Percentiles rank a stretch among this genome's conserved stretches.
These are phyloP conservation scores for Lasioglossum morio DNA, from an alignment of 2,888 invertebrate species.

Conservation along the genomic window DNA sequence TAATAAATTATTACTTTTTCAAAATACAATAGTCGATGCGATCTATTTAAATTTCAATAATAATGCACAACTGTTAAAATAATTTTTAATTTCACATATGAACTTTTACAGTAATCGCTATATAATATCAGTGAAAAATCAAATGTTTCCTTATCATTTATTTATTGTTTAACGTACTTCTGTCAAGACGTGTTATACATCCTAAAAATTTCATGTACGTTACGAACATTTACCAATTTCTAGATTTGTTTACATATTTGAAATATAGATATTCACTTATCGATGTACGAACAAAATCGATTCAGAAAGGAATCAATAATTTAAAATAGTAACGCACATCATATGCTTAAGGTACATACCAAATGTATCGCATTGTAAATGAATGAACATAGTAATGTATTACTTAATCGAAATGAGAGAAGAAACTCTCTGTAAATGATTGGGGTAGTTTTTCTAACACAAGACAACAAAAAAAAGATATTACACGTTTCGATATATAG, in stretches of 20 bases:
- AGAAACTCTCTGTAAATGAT: constrained; percentile 19
- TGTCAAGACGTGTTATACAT: constrained; percentile 6
- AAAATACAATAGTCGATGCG: background rate
- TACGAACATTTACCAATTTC: background rate
- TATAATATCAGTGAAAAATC: constrained; percentile 3
- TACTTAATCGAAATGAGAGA: background rate
- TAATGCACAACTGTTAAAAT: background rate
- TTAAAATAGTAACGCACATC: background rate
- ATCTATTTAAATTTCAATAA: constrained; percentile 6
- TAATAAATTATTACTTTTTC: background rate
- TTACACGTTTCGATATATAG: constrained; percentile 12
- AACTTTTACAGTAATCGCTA: background rate
- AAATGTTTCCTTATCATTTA: background rate
- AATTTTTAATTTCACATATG: background rate
- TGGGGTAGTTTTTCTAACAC: constrained; percentile 6
- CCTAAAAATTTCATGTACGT: background rate
- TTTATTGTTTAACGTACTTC: background rate
- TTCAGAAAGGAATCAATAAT: constrained; percentile 5
- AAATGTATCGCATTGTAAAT: background rate
- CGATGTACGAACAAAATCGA: background rate
- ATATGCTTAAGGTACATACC: background rate
- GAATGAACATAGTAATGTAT: constrained; percentile 20
- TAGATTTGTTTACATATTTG: constrained; percentile 16
- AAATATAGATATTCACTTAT: background rate
- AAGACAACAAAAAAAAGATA: background rate